These are phyloP conservation scores for Epinephelus malabaricus DNA, from an alignment of 2,797 vertebrate species.

Conservation along the genomic window DNA sequence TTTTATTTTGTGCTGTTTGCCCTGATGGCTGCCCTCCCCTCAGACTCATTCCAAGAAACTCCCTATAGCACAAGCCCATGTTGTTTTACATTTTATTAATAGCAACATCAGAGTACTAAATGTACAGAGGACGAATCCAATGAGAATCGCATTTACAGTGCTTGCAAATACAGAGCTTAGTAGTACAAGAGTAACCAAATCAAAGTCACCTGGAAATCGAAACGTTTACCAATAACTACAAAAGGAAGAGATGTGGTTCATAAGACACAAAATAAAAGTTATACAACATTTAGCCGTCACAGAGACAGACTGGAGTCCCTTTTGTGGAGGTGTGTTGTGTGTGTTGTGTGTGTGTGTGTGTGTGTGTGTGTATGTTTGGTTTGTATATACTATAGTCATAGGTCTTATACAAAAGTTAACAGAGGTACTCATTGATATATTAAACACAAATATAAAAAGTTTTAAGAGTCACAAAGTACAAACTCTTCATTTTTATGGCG, in stretches of 20 bases:
- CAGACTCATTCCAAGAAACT: slow-evolving; percentile 72
- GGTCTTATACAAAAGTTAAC: slow-evolving; percentile 90
- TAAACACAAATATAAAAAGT: slow-evolving; percentile 92
- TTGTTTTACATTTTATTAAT: slow-evolving; percentile 92
- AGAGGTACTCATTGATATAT: slow-evolving; percentile 91
- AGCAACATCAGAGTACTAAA: slow-evolving; percentile 96
- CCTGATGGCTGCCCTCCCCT: slow-evolving; percentile 47
- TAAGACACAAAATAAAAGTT: slow-evolving; percentile 86
- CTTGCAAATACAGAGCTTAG: slow-evolving; percentile 93
- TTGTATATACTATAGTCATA: slow-evolving; percentile 85
- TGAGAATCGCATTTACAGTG: slow-evolving; percentile 94
- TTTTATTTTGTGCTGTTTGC: slow-evolving; percentile 74
- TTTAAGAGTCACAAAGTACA: slow-evolving; percentile 89
- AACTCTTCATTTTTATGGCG: slow-evolving; percentile 87
- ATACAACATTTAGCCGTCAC: slow-evolving; percentile 85
- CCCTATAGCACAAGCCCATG: slow-evolving; percentile 62
- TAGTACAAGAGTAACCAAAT: slow-evolving; percentile 93
- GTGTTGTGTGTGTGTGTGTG: slow-evolving; percentile 57
- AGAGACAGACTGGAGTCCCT: slow-evolving; percentile 82
- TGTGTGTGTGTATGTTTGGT: slow-evolving; percentile 44
- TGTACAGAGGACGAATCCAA: slow-evolving; percentile 91
- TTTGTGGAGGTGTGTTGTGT: slow-evolving; percentile 75
- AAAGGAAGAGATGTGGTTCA: slow-evolving; percentile 86
- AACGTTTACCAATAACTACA: slow-evolving; percentile 87
- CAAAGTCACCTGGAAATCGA: slow-evolving; percentile 89